Percentiles rank a stretch among this genome's conserved stretches.
These are phyloP conservation scores for Aquatica leii DNA, from an alignment of 2,888 invertebrate genomes.

Conservation along the genomic window DNA sequence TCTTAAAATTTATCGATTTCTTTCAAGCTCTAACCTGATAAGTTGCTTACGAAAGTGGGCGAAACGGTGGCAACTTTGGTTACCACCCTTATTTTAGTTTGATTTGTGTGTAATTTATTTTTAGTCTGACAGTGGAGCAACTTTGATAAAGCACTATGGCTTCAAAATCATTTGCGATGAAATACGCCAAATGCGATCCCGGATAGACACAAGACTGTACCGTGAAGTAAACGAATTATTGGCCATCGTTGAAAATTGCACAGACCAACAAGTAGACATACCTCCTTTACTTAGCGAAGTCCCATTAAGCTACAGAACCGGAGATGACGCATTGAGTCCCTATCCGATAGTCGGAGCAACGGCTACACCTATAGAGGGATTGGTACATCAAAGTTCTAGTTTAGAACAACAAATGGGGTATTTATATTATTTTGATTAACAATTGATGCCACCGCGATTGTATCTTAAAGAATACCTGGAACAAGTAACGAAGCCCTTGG, in stretches of 20 bases:
- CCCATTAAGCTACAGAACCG: constrained; percentile 54
- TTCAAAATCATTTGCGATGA: constrained; percentile 58
- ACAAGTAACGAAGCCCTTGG: too few species aligned
- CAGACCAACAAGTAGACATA: constrained; percentile 57
- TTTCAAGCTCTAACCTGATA: too few species aligned
- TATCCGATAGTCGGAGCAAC: constrained; percentile 45
- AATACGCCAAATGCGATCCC: constrained; percentile 60
- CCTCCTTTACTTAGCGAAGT: constrained; percentile 62
- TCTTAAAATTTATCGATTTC: too few species aligned
- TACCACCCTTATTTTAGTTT: too few species aligned
- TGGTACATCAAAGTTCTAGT: constrained; percentile 48
- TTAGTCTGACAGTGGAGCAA: constrained; percentile 64
- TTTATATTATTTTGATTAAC: too few species aligned
- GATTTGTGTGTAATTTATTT: too few species aligned
- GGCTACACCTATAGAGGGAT: constrained; percentile 54
- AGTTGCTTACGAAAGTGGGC: too few species aligned
- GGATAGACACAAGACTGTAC: constrained; percentile 59
- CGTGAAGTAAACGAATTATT: constrained; percentile 61
- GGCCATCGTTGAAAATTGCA: constrained; percentile 56
- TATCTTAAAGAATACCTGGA: too few species aligned
- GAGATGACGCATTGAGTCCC: constrained; percentile 26
- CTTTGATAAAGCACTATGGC: constrained; percentile 64
- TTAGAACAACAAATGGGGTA: constrained; percentile 50
- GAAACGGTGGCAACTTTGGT: too few species aligned
- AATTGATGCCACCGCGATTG: too few species aligned